Conservation (phyloP, 2,888 invertebrate genomes). For the Coelopa pilipes region DNA sequence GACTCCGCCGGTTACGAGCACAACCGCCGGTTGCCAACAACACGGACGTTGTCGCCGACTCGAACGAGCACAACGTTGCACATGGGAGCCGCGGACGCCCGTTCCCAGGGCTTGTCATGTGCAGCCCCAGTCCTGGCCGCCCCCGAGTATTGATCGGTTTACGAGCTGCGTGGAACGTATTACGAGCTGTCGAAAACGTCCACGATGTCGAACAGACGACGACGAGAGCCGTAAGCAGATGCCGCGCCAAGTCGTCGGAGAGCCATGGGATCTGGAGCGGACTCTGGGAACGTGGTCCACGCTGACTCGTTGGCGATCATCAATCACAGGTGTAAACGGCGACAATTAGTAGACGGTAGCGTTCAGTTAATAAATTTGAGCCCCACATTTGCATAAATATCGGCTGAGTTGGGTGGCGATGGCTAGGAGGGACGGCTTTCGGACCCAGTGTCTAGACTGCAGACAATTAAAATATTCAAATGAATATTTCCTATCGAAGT, state of each 20-base stretch:
- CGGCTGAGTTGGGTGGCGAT: no score
- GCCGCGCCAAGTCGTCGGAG: no score
- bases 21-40: no score
- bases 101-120: constrained; percentile 30
- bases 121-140: neutral
- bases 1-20: neutral
- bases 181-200: neutral
- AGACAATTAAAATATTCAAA: constrained; percentile 10
- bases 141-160: constrained; percentile 44
- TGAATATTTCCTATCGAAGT: neutral
- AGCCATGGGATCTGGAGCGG: no score
- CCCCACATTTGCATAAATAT: no score
- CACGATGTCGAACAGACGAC: neutral
- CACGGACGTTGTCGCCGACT: no score
- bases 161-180: constrained; percentile 41
- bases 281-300: neutral
- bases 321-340: neutral
- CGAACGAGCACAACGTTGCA: neutral
- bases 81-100: no score
- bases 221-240: no score
- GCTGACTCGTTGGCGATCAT: neutral
- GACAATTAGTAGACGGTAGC: neutral
- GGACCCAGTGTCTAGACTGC: neutral
- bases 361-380: no score
- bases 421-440: no score